These are phyloP conservation scores for Acanthisitta chloris DNA, from an alignment of 2,113 vertebrate genomes.

Conservation along the genomic window DNA sequence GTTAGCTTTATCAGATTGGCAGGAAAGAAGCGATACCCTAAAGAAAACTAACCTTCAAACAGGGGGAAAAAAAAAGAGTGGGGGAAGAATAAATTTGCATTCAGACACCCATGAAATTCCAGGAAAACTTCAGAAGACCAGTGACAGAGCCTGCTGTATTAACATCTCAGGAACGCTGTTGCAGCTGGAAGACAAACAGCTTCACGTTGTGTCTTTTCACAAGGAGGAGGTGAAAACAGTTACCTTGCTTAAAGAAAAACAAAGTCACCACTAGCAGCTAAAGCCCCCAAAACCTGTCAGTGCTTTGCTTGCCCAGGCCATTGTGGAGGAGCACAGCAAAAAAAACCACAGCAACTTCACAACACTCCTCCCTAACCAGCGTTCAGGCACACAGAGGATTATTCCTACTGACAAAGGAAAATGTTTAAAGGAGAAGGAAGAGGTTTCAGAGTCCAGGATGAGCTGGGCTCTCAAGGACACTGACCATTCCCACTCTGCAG, in stretches of 20 bases:
- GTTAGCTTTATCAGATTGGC: constrained; percentile 61
- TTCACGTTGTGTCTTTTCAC: not conserved
- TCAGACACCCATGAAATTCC: constrained; percentile 20
- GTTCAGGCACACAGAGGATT: not conserved
- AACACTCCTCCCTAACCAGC: not conserved
- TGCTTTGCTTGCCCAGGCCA: not conserved
- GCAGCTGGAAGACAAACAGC: not conserved
- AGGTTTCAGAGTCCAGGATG: not conserved
- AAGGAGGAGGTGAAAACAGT: not conserved
- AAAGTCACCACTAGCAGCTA: not conserved
- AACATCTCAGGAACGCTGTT: not conserved
- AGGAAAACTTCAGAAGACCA: constrained; percentile 1
- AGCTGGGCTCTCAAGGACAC: not conserved
- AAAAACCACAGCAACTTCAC: not conserved
- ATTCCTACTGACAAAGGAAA: not conserved
- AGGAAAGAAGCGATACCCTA: constrained; percentile 46
- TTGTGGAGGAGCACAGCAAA: not conserved
- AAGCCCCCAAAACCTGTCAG: not conserved
- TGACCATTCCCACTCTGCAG: not conserved
- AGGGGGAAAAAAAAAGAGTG: not conserved
- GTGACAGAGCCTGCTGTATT: not conserved
- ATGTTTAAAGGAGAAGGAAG: not conserved
- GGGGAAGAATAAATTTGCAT: not conserved
- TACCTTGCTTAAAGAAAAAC: not conserved
- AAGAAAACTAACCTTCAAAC: constrained; percentile 62